Evolutionary conservation across 2,797 vertebrate species (phyloP).

Genomic region (Aplochiton taeniatus): DNA sequence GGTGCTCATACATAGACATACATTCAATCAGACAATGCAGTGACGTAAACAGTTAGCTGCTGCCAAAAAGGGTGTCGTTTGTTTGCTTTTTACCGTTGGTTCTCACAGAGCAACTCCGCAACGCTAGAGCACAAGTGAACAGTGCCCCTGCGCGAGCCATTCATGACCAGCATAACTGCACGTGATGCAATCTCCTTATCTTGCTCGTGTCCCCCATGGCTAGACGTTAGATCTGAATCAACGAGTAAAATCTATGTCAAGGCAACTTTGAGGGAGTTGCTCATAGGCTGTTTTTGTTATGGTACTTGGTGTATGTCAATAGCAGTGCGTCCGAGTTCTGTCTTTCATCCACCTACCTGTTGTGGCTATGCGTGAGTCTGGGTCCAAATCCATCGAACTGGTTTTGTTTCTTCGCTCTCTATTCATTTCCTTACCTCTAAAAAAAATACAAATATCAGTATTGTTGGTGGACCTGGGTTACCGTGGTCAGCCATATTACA

Average conservation of each 20-base stretch:
- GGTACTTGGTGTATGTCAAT: no score
- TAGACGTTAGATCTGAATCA: neutral
- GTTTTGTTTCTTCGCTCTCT: neutral
- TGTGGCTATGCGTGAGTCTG: neutral
- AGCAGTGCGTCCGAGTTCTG: no score
- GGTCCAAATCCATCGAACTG: constrained; percentile 3
- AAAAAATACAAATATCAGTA: neutral
- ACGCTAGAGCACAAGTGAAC: constrained; percentile 29
- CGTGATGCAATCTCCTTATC: constrained; percentile 22
- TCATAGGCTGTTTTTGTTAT: no score
- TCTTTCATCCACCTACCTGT: neutral
- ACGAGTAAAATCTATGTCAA: neutral
- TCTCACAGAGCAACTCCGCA: constrained; percentile 25
- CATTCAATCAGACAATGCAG: neutral
- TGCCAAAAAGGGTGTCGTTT: neutral
- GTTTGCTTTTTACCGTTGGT: constrained; percentile 20
- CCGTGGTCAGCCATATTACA: constrained; percentile 1
- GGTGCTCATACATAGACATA: neutral
- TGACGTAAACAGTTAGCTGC: neutral
- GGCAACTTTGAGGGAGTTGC: neutral
- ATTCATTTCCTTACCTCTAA: neutral
- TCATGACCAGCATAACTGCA: constrained; percentile 24
- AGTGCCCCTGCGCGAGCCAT: constrained; percentile 15
- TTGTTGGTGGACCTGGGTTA: neutral
- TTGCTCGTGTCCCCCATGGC: constrained; percentile 3